These are phyloP conservation scores for Oryzias sinensis DNA, from an alignment of 2,797 vertebrate species.

Conservation along the genomic window DNA sequence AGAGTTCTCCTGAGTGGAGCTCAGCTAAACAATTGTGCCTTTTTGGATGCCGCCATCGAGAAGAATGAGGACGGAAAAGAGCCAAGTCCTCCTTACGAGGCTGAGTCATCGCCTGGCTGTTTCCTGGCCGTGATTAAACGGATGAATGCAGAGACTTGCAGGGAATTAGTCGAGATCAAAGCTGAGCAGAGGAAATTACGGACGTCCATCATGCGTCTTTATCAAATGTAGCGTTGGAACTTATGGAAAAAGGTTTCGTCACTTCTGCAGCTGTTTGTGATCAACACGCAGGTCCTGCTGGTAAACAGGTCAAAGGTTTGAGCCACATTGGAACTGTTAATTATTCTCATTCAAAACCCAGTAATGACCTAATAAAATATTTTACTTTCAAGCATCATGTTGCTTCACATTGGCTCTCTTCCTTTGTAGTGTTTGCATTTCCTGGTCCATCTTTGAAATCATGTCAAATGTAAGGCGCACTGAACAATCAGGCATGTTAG, in stretches of 20 bases:
- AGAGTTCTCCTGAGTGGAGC: conserved; percentile 25
- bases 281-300: conserved; percentile 6
- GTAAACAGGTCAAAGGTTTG: conserved; percentile 31
- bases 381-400: no score
- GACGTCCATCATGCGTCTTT: conserved; percentile 49
- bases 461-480: no score
- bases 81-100: conserved; percentile 49
- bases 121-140: conserved; percentile 76
- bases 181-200: conserved; percentile 51
- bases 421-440: no score
- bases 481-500: no score
- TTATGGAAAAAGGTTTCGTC: conserved; percentile 46
- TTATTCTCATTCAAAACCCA: no score
- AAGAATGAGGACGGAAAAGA: conserved; percentile 50
- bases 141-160: conserved; percentile 40
- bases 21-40: conserved; percentile 70
- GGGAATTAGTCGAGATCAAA: conserved; percentile 58
- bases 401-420: no score
- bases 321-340: not conserved
- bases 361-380: no score
- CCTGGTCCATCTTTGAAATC: no score
- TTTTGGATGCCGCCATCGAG: conserved; percentile 61
- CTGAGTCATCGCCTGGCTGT: conserved; percentile 45
- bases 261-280: conserved; percentile 19
- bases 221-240: conserved; percentile 53